Conservation (phyloP, 2,113 vertebrate genomes). For the Calonectris borealis region DNA sequence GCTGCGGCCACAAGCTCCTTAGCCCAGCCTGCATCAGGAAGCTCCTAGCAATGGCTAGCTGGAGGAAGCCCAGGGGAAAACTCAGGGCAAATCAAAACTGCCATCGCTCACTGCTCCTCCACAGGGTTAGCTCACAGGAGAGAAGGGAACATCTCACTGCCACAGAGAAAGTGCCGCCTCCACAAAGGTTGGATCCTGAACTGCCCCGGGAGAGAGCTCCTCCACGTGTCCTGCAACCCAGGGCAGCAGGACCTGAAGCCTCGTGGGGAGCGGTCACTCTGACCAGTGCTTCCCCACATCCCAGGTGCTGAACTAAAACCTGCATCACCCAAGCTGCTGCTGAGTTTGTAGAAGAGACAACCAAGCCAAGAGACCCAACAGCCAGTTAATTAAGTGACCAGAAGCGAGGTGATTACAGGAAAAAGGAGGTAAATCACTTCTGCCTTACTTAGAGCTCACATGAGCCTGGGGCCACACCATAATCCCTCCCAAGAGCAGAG, state of each 20-base stretch:
- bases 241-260: not conserved
- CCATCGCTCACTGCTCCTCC: not conserved
- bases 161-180: not conserved
- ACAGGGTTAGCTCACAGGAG: not conserved
- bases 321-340: not conserved
- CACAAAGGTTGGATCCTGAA: not conserved
- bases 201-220: not conserved
- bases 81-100: not conserved
- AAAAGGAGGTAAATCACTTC: not conserved
- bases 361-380: not conserved
- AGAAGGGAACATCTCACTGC: not conserved
- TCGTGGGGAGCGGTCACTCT: fast-evolving
- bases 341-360: not conserved
- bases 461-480: fast-evolving
- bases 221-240: not conserved
- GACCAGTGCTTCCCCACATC: not conserved
- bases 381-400: not conserved
- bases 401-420: not conserved
- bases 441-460: not conserved
- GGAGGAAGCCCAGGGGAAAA: not conserved
- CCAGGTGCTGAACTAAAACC: not conserved
- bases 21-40: not conserved
- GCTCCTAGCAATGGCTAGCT: not conserved
- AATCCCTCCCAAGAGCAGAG: not conserved
- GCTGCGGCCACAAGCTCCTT: not conserved